These are phyloP conservation scores for Nymphicus hollandicus DNA, from an alignment of 2,113 vertebrate genomes.

Conservation along the genomic window DNA sequence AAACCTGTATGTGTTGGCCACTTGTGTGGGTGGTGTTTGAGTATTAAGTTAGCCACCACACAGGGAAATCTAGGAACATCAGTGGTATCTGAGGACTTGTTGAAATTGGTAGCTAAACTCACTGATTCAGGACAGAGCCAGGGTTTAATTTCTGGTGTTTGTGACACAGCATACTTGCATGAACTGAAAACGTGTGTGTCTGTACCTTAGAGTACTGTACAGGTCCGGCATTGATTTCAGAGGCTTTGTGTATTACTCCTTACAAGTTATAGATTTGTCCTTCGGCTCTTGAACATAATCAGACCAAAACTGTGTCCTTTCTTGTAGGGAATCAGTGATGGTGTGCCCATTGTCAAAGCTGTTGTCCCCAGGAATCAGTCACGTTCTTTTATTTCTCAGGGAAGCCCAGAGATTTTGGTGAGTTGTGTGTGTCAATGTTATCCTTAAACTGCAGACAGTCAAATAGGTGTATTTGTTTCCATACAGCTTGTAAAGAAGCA, in stretches of 20 bases:
- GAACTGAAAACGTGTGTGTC: background rate
- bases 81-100: background rate
- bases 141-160: background rate
- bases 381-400: constrained; percentile 96
- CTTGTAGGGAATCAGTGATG: constrained; percentile 92
- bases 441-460: background rate
- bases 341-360: constrained; percentile 87
- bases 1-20: background rate
- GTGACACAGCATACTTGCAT: background rate
- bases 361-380: constrained; percentile 93
- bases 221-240: background rate
- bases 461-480: background rate
- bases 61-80: background rate
- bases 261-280: background rate
- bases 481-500: background rate
- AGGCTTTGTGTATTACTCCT: background rate
- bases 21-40: background rate
- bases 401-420: constrained; percentile 94
- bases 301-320: background rate
- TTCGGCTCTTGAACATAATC: background rate
- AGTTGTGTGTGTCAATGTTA: constrained; percentile 47
- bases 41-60: background rate
- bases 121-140: background rate
- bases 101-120: background rate
- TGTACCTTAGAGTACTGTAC: background rate